These are phyloP conservation scores for Hanleya hanleyi DNA, from an alignment of 2,888 invertebrate species.

Conservation along the genomic window DNA sequence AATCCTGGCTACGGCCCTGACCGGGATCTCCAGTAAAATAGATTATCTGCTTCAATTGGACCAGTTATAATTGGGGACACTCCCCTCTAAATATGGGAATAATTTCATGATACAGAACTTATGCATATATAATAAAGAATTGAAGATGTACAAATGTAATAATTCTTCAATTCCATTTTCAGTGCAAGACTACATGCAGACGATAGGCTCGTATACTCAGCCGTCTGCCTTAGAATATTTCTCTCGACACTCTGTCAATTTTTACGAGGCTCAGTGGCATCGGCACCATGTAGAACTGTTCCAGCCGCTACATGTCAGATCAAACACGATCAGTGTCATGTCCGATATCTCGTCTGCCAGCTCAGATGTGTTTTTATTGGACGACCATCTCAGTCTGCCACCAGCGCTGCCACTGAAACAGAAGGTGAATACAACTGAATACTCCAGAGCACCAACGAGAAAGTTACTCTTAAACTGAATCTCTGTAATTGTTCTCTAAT, in stretches of 20 bases:
- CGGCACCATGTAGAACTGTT: conserved; percentile 73
- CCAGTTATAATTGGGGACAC: too few species aligned
- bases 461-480: too few species aligned
- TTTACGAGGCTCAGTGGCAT: conserved; percentile 78
- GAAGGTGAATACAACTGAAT: not conserved
- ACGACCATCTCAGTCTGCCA: conserved; percentile 45
- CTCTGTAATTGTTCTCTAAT: too few species aligned
- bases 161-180: too few species aligned
- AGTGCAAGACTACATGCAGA: conserved; percentile 97
- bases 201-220: conserved; percentile 89
- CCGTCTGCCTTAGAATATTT: conserved; percentile 81
- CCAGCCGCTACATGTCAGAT: conserved; percentile 63
- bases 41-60: too few species aligned
- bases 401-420: conserved; percentile 48
- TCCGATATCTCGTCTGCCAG: conserved; percentile 58
- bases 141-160: too few species aligned
- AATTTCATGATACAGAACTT: too few species aligned
- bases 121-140: too few species aligned
- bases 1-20: too few species aligned
- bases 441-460: too few species aligned
- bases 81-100: too few species aligned
- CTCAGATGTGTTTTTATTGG: conserved; percentile 29
- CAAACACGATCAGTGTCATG: conserved; percentile 69
- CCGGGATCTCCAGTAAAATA: too few species aligned
- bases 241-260: conserved; percentile 87